Percentiles rank a stretch among this genome's conserved stretches.
phyloP scores from a whole-genome alignment of 2,113 vertebrate species.

The Poeciliopsis prolifica region DNA sequence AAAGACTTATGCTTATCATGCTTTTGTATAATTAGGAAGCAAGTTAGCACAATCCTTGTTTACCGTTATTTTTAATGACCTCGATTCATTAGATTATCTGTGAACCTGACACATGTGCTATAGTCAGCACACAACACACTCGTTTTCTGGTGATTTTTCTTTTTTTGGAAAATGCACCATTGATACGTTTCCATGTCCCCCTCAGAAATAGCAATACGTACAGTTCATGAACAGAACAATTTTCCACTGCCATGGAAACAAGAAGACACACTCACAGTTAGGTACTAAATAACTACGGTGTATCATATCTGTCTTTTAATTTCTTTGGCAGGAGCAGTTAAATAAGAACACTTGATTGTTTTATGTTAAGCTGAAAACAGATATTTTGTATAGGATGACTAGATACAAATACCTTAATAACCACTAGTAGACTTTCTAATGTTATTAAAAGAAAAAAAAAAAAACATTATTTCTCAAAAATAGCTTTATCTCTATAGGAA shows the following conservation, averaged over 20 bases:
- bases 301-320: background rate
- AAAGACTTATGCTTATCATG: conserved; percentile 4
- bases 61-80: conserved; percentile 7
- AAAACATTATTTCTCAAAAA: no score
- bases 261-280: conserved; percentile 1
- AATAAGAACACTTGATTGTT: background rate
- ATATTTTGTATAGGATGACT: background rate
- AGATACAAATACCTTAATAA: background rate
- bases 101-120: conserved; percentile 7
- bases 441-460: background rate
- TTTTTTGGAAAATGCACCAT: conserved; percentile 6
- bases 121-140: background rate
- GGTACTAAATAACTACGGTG: background rate
- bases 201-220: conserved; percentile 27
- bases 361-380: background rate
- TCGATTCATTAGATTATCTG: conserved; percentile 13
- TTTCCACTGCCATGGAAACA: conserved; percentile 62
- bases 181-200: conserved; percentile 21
- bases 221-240: conserved; percentile 18
- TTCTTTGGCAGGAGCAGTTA: background rate
- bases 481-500: no score
- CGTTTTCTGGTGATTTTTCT: background rate
- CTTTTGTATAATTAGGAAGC: conserved; percentile 19
- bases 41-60: background rate
- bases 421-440: background rate